Base-by-base conservation (phyloP, 2,113 vertebrate species). In the Centrocercus urophasianus region DNA sequence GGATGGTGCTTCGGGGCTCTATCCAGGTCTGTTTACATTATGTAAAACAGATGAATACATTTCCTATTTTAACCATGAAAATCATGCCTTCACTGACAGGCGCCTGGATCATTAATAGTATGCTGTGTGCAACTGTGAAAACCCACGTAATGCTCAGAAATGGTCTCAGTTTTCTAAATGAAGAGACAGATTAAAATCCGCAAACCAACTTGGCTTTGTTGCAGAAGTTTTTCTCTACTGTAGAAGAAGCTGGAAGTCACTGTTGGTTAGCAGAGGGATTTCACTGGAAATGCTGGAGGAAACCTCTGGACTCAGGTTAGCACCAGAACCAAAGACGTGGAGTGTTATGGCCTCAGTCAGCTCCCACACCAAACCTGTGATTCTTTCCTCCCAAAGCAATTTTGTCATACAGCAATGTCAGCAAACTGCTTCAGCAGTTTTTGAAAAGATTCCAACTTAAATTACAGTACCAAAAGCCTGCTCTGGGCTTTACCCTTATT, bases 381-480 rank as follows among this genome's bases (percentile, higher is more conserved):
- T 76, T 91, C 79, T 65, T 85, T 92, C 75, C 77, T 83, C 65
- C 83, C 42, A n/a, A 75, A 67, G 64, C 72, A 24, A 54, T 90
- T 91, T 60, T 87, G 61, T 91, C 86, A 70, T 73, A 45, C 2
- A 66, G 92, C 69, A 48, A 78, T 71, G 92, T 79, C 73, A 92
- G 97, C 91, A 95, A 90, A 80, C 48, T 48, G 82, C 80, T 66
- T 61, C 69, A 72, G 90, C 86, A 8, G 64, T 27, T 18, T 64
- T 83, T 94, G 93, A 96, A 93, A 94, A 87, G 60, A 96, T 84
- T 95, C 95, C 95, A 95, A 63, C 67, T 67, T 82, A 96, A 96
- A 96, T 96, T 93, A 93, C 74, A 85, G 88, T 45, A 64, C n/a
- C 69, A 36, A 40, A 59, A 89, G 61, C 76, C 72, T 60, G 48